These are phyloP conservation scores for Lycia hirtaria DNA, from an alignment of 2,888 invertebrate species.

Conservation along the genomic window DNA sequence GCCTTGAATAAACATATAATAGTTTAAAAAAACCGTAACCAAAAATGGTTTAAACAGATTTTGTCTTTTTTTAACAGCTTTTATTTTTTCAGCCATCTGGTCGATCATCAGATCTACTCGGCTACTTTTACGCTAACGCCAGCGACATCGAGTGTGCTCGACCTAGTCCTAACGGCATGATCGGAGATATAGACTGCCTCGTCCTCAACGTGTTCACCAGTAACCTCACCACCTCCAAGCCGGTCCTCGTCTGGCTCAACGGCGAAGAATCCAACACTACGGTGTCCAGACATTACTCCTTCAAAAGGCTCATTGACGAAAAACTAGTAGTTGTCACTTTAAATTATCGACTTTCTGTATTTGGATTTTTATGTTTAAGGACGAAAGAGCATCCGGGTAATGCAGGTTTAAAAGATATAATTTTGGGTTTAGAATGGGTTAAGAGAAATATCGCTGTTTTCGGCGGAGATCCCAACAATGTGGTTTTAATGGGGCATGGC, in stretches of 20 bases:
- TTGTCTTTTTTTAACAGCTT: no score
- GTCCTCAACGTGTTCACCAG: constrained; percentile 62
- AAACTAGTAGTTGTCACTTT: constrained; percentile 86
- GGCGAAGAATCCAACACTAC: constrained; percentile 61
- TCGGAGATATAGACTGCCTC: constrained; percentile 68
- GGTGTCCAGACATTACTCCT: constrained; percentile 51
- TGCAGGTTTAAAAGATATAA: constrained; percentile 93
- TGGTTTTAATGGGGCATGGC: constrained; percentile 92
- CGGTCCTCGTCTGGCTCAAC: constrained; percentile 69
- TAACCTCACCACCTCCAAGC: constrained; percentile 52
- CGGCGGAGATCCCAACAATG: constrained; percentile 86
- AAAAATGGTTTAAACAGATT: no score
- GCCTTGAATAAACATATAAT: no score
- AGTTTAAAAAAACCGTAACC: no score
- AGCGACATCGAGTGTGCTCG: constrained; percentile 41
- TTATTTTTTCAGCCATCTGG: constrained; percentile 1
- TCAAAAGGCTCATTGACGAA: constrained; percentile 86
- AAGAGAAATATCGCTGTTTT: constrained; percentile 79
- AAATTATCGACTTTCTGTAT: constrained; percentile 89
- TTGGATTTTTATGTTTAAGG: constrained; percentile 88
- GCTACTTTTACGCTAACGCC: not conserved
- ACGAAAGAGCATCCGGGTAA: constrained; percentile 89
- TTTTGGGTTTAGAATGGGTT: constrained; percentile 90
- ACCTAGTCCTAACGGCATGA: constrained; percentile 55
- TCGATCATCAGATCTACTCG: not conserved